phyloP scores from a whole-genome alignment of 2,797 vertebrate species.

The Cottoperca gobio region DNA sequence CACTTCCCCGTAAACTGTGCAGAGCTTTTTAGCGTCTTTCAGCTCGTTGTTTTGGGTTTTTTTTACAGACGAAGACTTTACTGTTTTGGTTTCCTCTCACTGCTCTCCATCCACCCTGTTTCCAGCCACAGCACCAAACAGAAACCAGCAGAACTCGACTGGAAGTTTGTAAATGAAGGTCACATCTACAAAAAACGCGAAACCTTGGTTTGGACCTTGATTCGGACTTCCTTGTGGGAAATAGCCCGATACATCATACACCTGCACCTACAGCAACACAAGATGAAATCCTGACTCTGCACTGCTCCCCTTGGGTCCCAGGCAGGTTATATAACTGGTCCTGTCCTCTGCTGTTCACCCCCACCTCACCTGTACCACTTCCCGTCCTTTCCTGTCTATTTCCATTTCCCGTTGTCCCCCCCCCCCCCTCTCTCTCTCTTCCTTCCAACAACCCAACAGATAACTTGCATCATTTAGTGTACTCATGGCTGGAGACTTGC shows the following conservation, averaged over 20 bases:
- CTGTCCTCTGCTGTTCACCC: conserved; percentile 43
- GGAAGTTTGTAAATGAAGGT: neutral
- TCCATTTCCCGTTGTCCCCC: conserved; percentile 5
- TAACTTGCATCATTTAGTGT: conserved; percentile 37
- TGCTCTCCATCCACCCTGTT: no score
- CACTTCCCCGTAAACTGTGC: no score
- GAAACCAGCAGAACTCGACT: neutral
- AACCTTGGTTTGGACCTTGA: no score
- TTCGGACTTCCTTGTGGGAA: no score
- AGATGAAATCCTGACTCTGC: conserved; percentile 1
- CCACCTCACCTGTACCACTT: conserved; percentile 14
- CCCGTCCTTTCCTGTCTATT: conserved; percentile 12
- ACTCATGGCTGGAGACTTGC: conserved; percentile 12
- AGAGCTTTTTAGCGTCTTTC: no score
- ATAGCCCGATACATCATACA: neutral
- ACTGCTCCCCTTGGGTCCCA: conserved; percentile 5
- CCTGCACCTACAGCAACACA: neutral
- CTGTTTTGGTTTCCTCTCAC: no score
- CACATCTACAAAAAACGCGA: no score
- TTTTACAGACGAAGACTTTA: no score
- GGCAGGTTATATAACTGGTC: conserved; percentile 39
- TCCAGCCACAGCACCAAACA: no score
- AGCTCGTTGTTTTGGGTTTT: no score
- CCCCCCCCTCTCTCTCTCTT: no score
- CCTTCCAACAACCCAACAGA: neutral